phyloP scores from a whole-genome alignment of 2,888 invertebrate genomes.

The Blastobasis adustella region DNA sequence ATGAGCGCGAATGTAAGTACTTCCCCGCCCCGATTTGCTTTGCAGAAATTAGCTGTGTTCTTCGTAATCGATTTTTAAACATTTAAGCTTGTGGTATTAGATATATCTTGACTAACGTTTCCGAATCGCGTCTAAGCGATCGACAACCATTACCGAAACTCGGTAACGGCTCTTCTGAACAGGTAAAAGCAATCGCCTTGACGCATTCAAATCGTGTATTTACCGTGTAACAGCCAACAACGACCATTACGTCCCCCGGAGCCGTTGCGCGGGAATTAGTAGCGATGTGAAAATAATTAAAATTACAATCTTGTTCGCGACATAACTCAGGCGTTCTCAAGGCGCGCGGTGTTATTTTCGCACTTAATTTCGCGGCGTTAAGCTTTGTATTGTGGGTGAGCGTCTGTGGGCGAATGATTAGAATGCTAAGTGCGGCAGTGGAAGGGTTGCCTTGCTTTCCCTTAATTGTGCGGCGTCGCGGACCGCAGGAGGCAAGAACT shows the following conservation, averaged over 20 bases:
- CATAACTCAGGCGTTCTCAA: constrained; percentile 41
- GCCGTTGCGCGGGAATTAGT: too few relatives aligned
- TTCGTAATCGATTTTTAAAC: too few relatives aligned
- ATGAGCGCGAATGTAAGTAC: constrained; percentile 42
- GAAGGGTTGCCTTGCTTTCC: constrained; percentile 41
- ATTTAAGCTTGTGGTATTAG: too few relatives aligned
- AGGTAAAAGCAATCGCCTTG: too few relatives aligned
- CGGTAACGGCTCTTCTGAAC: too few relatives aligned
- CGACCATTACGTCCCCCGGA: too few relatives aligned
- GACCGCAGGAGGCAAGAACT: constrained; percentile 35
- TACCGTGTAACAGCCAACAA: too few relatives aligned
- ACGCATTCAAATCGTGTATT: too few relatives aligned
- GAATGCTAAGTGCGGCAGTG: constrained; percentile 61
- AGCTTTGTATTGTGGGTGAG: constrained; percentile 52
- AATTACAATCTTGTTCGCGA: constrained; percentile 34
- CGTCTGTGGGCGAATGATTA: constrained; percentile 48
- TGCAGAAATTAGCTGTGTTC: constrained; percentile 37
- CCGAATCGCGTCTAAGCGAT: too few relatives aligned
- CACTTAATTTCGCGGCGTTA: constrained; percentile 62
- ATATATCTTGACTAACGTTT: too few relatives aligned
- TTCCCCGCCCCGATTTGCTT: constrained; percentile 28
- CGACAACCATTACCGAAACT: too few relatives aligned
- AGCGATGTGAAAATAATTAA: constrained; percentile 5
- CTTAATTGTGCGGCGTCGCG: constrained; percentile 54
- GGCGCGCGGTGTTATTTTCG: constrained; percentile 52